Conservation (phyloP, 2,888 invertebrate species). For the Drosophila multiciliata region DNA sequence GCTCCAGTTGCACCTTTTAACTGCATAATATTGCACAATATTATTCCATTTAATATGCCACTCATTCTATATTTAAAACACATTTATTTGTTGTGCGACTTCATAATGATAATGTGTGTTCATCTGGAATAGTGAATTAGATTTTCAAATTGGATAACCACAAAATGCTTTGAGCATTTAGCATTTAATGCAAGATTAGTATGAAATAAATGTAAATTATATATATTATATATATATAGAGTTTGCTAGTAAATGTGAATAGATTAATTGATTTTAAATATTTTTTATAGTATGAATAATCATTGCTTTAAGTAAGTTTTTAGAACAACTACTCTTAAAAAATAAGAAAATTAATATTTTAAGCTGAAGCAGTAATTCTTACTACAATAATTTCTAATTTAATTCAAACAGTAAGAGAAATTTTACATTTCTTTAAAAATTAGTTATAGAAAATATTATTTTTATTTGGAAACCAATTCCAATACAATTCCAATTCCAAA, state of each 20-base stretch:
- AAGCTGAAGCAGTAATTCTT: too few relatives aligned
- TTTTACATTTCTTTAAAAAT: too few relatives aligned
- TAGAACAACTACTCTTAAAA: too few relatives aligned
- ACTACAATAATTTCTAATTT: too few relatives aligned
- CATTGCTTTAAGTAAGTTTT: too few relatives aligned
- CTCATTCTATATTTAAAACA: neutral
- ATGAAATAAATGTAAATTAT: neutral
- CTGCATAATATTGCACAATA: slow-evolving; percentile 42
- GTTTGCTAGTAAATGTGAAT: neutral
- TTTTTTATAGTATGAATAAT: neutral
- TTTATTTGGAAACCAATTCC: neutral
- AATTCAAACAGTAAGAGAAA: too few relatives aligned
- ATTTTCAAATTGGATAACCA: neutral
- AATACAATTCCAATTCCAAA: neutral
- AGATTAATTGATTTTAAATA: neutral
- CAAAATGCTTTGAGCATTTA: neutral
- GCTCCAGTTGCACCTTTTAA: slow-evolving; percentile 19
- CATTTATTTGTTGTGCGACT: slow-evolving; percentile 7
- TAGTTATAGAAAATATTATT: too few relatives aligned
- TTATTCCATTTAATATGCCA: slow-evolving; percentile 32
- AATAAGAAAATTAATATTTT: too few relatives aligned
- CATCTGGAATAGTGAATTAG: neutral
- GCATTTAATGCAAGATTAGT: neutral
- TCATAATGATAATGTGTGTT: neutral
- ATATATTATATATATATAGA: neutral